Percentiles rank a stretch among this genome's conserved stretches.
phyloP scores from a whole-genome alignment of 2,797 vertebrate genomes.

The Enteromius trimaculatus region DNA sequence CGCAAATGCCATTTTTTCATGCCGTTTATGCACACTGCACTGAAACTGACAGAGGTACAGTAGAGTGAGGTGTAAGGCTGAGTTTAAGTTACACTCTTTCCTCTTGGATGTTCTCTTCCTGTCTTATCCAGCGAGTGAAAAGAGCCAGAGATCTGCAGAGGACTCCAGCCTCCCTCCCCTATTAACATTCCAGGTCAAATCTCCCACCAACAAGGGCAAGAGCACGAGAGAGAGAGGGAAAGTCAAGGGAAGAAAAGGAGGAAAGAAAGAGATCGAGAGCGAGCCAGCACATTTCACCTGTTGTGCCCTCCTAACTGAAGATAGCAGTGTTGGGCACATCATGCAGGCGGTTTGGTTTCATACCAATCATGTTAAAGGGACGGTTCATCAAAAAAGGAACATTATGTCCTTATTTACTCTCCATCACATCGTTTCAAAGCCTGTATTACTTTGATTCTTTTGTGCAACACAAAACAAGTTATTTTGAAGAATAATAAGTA shows the following conservation, averaged over 20 bases:
- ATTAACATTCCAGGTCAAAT: slow-evolving; percentile 49
- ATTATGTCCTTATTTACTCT: not conserved
- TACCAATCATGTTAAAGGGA: slow-evolving; percentile 15
- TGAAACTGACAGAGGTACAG: not conserved
- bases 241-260: not conserved
- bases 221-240: slow-evolving; percentile 32
- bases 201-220: slow-evolving; percentile 26
- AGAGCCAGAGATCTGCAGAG: slow-evolving; percentile 38
- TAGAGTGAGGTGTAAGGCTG: not conserved
- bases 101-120: slow-evolving; percentile 14
- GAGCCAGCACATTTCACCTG: slow-evolving; percentile 19
- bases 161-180: slow-evolving; percentile 19
- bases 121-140: slow-evolving; percentile 20
- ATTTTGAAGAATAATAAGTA: not conserved
- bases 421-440: not conserved
- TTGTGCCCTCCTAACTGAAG: slow-evolving; percentile 11
- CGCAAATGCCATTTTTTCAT: not conserved
- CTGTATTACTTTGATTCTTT: not conserved
- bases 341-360: not conserved
- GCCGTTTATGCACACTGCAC: not conserved
- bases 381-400: not conserved
- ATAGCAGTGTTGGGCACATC: not conserved
- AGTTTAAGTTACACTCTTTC: slow-evolving; percentile 8
- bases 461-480: not conserved
- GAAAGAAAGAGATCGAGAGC: slow-evolving; percentile 16